Conservation (phyloP, 2,113 vertebrate species). For the mouse (Mus musculus) region DNA sequence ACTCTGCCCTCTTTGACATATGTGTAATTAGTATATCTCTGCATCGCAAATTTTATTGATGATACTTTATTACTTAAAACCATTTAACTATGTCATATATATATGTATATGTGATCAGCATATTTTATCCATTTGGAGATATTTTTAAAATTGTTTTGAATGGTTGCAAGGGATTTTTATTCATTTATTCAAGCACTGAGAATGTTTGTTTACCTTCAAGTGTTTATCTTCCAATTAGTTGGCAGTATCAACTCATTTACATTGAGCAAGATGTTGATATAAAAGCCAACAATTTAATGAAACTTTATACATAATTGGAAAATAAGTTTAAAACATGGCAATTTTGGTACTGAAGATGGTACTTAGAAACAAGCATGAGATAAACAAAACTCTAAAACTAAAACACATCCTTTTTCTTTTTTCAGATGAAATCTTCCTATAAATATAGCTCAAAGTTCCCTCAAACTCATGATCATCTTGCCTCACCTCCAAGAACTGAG, state of each 20-base stretch:
- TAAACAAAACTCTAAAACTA: neutral
- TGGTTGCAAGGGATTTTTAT: constrained; percentile 60
- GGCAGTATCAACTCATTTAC: constrained; percentile 65
- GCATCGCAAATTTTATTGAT: constrained; percentile 39
- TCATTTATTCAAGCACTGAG: constrained; percentile 58
- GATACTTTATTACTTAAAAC: constrained; percentile 34
- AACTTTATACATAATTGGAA: constrained; percentile 70
- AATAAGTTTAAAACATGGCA: constrained; percentile 62
- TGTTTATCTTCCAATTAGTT: constrained; percentile 73
- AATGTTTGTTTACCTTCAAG: constrained; percentile 64
- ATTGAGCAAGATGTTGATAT: constrained; percentile 58
- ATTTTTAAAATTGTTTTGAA: constrained; percentile 53
- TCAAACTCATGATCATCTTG: neutral
- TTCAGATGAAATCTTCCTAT: neutral
- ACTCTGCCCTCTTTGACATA: neutral
- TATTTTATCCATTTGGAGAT: constrained; percentile 50
- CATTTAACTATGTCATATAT: neutral
- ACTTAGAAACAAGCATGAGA: neutral
- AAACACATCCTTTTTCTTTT: neutral
- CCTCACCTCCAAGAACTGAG: neutral
- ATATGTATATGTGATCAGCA: neutral
- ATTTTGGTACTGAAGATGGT: neutral
- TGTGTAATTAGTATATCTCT: constrained; percentile 8
- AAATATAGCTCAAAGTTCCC: neutral
- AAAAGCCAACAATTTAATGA: constrained; percentile 65